Base-by-base conservation (phyloP, 2,797 vertebrate genomes). In the Galaxias olidus region DNA sequence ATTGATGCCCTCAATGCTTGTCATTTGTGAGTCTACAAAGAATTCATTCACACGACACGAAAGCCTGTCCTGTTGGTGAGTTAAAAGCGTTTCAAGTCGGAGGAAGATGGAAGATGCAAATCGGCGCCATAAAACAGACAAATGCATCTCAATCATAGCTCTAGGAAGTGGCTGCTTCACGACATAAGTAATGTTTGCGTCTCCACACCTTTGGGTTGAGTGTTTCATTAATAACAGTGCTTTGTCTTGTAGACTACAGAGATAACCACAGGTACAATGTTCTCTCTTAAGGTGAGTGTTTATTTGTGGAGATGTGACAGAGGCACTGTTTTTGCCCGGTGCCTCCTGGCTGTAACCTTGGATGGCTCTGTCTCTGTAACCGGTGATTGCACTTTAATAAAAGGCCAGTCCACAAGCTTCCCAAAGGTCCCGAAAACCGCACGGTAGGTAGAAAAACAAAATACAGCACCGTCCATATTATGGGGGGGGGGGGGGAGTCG, bases 331-430 rank as follows among this genome's bases (percentile, higher is more conserved):
- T 10, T 17, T 8, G 45, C 4, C 17, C 30, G 6, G 6, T 42
- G 14, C 14, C 47, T 61, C 45, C 7, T 11, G 73, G 69, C 64
- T 73, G 40, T 65, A 74, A 81, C 86, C 74, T 73, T 81, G 70
- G 54, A 63, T 73, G 68, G 70, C 72, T 73, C 61, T 46, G 57
- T 66, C 76, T 79, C 66, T 75, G n/a, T 51, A 19, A 40, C 80
- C 86, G 82, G 84, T 87, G 85, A 87, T 82, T 71, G 77, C 71
- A 70, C 78, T 78, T 84, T 84, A 87, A 86, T 73, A 76, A 84
- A 85, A 69, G 66, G 45, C 65, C 75, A 84, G 66, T 53, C 61
- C 67, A 61, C 52, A 65, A 63, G 72, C 75, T 57, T 78, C 76
- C 79, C 80, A 61, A 46, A 64, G 72, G 77, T 56, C 61, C 15